Evolutionary conservation across 2,888 invertebrate species (phyloP), one percentile per base, ranked within the genome.

Genomic region (Sericinus montela): DNA sequence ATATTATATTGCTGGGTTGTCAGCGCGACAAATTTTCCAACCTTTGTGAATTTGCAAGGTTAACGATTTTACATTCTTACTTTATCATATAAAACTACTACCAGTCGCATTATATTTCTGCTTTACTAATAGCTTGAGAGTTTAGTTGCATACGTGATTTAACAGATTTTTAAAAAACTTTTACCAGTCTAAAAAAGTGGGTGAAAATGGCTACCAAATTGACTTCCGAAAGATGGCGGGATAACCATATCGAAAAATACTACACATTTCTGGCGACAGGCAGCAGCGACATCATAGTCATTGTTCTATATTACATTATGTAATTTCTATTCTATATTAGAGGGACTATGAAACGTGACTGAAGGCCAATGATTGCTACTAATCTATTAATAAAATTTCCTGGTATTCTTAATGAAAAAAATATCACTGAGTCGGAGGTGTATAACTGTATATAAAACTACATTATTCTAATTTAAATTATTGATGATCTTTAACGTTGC

Each of bases 11-110:
- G 66, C 62, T 60, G 66, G 72, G 70, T 70, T 64, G 73, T 71
- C 71, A 69, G 65, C 57, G 60, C 70, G 73, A 80, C 79, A 80
- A 80, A 81, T 79, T 75, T 76, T 76, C 66, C 68, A 69, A 70
- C 69, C 71, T 68, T 72, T 72, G 72, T 70, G 67, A 69, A 75
- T 80, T 71, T 72, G 72, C 71, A 67, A 67, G 67, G 59, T 61
- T 60, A 65, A 68, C 59, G 58, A 62, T 69, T 72, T 63, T 59
- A 63, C 58, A 67, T 64, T 67, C 60, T 58, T 56, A 64, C 65
- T 69, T 65, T 60, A 55, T 59, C 51, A 46, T 54, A 49, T 47
- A 45, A 50, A 38, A 44, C 38, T n/a, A 34, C 38, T 8, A 1
- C 9, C 28, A 19, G 15, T 13, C n/a, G n/a, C n/a, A n/a, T 40